phyloP scores from a whole-genome alignment of 2,113 vertebrate species.

The Verasper variegatus region DNA sequence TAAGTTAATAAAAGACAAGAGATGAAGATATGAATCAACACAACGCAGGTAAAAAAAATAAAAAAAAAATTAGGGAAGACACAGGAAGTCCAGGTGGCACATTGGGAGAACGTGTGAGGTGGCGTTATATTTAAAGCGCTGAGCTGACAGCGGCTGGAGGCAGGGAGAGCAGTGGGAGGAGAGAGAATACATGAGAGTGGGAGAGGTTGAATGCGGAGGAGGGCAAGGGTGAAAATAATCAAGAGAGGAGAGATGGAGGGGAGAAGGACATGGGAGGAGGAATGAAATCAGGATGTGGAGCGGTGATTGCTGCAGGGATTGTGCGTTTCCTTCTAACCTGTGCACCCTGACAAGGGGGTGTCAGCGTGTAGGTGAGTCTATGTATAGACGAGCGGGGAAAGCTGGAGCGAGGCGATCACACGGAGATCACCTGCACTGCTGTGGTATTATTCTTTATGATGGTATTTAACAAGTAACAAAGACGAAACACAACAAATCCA shows the following conservation, averaged over 20 bases:
- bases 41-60: background rate
- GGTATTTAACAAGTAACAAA: too few relatives aligned
- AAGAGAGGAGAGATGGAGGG: slow-evolving; percentile 51
- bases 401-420: slow-evolving; percentile 26
- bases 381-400: slow-evolving; percentile 58
- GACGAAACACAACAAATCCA: too few relatives aligned
- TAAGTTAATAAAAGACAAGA: background rate
- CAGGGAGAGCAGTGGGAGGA: slow-evolving; percentile 67
- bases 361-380: slow-evolving; percentile 65
- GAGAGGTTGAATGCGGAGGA: slow-evolving; percentile 69
- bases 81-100: slow-evolving; percentile 29
- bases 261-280: slow-evolving; percentile 17
- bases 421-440: background rate
- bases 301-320: slow-evolving; percentile 9
- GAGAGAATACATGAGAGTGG: slow-evolving; percentile 62
- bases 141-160: slow-evolving; percentile 56
- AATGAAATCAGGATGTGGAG: slow-evolving; percentile 24
- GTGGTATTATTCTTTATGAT: too few relatives aligned
- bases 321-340: slow-evolving; percentile 49
- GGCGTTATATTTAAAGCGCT: slow-evolving; percentile 32
- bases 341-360: background rate
- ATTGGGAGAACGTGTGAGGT: slow-evolving; percentile 36
- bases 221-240: slow-evolving; percentile 71
- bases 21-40: slow-evolving; percentile 21
- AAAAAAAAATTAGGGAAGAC: background rate